Percentiles rank a stretch among this genome's conserved stretches.
These are phyloP conservation scores for Operophtera brumata DNA, from an alignment of 2,888 invertebrate species.

Conservation along the genomic window DNA sequence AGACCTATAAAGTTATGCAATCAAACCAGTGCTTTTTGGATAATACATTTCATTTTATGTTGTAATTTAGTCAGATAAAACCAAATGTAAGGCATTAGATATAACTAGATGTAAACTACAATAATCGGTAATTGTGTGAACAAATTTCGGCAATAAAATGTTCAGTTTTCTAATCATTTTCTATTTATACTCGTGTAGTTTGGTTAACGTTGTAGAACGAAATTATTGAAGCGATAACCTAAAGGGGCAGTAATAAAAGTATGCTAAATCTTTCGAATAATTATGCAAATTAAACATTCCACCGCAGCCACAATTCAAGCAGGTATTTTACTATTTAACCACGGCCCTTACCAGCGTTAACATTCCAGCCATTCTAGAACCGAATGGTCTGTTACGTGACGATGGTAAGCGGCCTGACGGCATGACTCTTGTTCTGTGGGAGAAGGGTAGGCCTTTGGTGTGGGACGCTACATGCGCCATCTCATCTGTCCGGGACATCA, in stretches of 20 bases:
- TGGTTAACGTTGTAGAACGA: constrained; percentile 36
- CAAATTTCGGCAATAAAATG: background rate
- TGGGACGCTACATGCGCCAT: too few relatives aligned
- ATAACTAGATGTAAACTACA: background rate
- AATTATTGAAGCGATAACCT: constrained; percentile 42
- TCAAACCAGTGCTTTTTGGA: background rate
- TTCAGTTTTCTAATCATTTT: constrained; percentile 16
- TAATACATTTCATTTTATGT: too few relatives aligned
- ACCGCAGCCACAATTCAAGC: constrained; percentile 45
- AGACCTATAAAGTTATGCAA: constrained; percentile 1
- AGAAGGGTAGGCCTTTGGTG: too few relatives aligned
- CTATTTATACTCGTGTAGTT: constrained; percentile 32
- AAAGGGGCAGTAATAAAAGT: constrained; percentile 49
- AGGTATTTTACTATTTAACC: constrained; percentile 36
- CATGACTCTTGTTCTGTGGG: too few relatives aligned
- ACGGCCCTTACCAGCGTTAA: too few relatives aligned
- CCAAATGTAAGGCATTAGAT: too few relatives aligned
- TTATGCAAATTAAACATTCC: constrained; percentile 53
- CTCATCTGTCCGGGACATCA: too few relatives aligned
- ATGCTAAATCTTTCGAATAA: constrained; percentile 56
- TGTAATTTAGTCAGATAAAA: too few relatives aligned
- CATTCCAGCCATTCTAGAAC: too few relatives aligned
- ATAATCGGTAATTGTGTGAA: background rate
- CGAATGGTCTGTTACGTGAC: too few relatives aligned
- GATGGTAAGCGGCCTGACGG: too few relatives aligned